Percentiles rank a stretch among this genome's conserved stretches.
Conservation (phyloP, 1,140 invertebrate genomes). For the Aphaenogaster floridana region DNA sequence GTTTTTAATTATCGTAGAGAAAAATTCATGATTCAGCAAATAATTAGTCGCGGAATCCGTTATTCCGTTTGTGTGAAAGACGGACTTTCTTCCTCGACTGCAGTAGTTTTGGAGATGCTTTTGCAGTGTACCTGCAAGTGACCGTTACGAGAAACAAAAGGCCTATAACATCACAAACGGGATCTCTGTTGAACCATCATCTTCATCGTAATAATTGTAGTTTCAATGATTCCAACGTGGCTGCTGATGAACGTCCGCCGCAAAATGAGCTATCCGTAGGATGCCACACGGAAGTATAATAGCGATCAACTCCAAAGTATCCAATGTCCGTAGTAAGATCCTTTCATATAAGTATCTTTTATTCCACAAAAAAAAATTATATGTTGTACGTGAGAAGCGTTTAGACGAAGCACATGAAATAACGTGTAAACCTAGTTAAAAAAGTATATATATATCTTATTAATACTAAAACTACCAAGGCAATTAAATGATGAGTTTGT, state of each 20-base stretch:
- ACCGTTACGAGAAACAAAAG: slow-evolving; percentile 33
- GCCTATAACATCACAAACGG: background rate
- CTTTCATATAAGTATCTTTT: background rate
- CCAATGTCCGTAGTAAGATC: background rate
- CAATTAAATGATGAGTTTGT: too few species aligned
- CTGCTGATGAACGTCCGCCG: slow-evolving; percentile 6
- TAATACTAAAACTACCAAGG: too few species aligned
- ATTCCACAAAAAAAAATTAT: background rate
- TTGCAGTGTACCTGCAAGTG: background rate
- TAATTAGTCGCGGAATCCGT: slow-evolving; percentile 16
- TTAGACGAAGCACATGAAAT: background rate
- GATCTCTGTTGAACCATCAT: slow-evolving; percentile 21
- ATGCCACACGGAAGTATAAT: slow-evolving; percentile 15
- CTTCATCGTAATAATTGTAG: slow-evolving; percentile 28
- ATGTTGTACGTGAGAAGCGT: background rate
- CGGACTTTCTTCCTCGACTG: slow-evolving; percentile 6
- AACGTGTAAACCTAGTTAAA: background rate
- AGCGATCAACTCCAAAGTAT: slow-evolving; percentile 26
- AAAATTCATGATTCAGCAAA: slow-evolving; percentile 12
- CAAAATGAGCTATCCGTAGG: slow-evolving; percentile 10
- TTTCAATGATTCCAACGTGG: slow-evolving; percentile 22
- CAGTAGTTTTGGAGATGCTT: slow-evolving; percentile 8
- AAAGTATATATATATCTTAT: background rate
- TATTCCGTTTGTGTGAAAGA: slow-evolving; percentile 13
- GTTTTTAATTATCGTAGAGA: slow-evolving; percentile 37